Evolutionary conservation across 1,140 invertebrate genomes (phyloP).

Genomic region (Bombus terrestris): DNA sequence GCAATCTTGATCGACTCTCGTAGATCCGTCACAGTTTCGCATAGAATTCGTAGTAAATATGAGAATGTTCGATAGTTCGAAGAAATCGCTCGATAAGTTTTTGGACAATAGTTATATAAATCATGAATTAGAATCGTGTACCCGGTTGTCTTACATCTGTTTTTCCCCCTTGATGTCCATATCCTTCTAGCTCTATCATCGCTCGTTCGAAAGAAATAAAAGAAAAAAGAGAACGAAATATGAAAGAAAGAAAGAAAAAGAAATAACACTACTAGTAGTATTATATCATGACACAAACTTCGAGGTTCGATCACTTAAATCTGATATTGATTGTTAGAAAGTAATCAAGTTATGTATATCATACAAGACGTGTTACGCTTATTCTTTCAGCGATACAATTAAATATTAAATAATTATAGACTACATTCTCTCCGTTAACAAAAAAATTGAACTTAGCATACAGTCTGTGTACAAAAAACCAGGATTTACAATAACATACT

Average conservation of each 20-base stretch:
- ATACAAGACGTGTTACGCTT: constrained; percentile 70
- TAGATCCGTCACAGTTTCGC: not conserved
- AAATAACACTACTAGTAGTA: constrained; percentile 66
- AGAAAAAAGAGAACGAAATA: constrained; percentile 12
- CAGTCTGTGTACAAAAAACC: constrained; percentile 80
- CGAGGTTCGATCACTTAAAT: constrained; percentile 45
- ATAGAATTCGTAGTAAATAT: constrained; percentile 7
- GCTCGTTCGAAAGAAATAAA: constrained; percentile 34
- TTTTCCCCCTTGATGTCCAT: not conserved
- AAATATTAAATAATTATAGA: constrained; percentile 80
- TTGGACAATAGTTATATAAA: constrained; percentile 1
- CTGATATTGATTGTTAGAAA: constrained; percentile 28
- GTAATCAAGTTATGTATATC: constrained; percentile 61
- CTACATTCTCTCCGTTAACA: constrained; percentile 72
- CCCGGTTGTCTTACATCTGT: constrained; percentile 39
- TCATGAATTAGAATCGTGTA: constrained; percentile 44
- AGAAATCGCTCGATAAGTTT: constrained; percentile 41
- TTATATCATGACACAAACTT: constrained; percentile 63
- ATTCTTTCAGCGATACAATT: constrained; percentile 68
- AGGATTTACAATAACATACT: constrained; percentile 80
- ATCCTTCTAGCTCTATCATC: constrained; percentile 43
- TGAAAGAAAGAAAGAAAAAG: constrained; percentile 48
- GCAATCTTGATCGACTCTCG: constrained; percentile 28
- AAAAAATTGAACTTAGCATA: constrained; percentile 72
- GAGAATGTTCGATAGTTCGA: constrained; percentile 8